These are phyloP conservation scores for Melanotaenia duboulayi DNA, from an alignment of 2,113 vertebrate species.

Conservation along the genomic window DNA sequence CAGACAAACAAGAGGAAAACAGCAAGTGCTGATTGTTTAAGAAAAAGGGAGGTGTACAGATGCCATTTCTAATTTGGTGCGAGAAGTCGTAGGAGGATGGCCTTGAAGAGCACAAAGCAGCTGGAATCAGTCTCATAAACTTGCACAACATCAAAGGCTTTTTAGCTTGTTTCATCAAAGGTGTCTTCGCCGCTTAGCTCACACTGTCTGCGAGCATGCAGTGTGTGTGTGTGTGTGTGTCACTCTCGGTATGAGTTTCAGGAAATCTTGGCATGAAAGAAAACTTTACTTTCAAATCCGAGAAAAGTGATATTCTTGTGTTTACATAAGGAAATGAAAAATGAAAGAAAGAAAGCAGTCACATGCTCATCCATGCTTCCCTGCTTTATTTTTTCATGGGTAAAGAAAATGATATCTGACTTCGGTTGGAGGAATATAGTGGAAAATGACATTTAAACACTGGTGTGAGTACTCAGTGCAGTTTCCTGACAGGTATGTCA, in stretches of 20 bases:
- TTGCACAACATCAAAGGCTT: conserved; percentile 77
- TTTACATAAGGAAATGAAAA: conserved; percentile 75
- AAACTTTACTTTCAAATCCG: conserved; percentile 59
- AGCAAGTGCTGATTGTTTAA: conserved; percentile 73
- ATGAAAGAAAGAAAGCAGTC: conserved; percentile 73
- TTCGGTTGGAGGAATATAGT: conserved; percentile 45
- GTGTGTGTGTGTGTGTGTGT: conserved; percentile 55
- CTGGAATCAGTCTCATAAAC: conserved; percentile 77
- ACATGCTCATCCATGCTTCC: conserved; percentile 17
- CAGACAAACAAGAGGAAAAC: conserved; percentile 71
- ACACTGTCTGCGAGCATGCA: conserved; percentile 53
- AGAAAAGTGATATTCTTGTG: conserved; percentile 69
- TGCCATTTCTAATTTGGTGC: conserved; percentile 79
- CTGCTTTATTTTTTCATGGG: conserved; percentile 31
- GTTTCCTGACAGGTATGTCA: conserved; percentile 61
- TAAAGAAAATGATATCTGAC: conserved; percentile 52
- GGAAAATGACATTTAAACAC: conserved; percentile 64
- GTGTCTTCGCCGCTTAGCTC: conserved; percentile 56
- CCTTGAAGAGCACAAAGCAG: conserved; percentile 78
- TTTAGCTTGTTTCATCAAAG: conserved; percentile 76
- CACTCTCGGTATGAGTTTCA: conserved; percentile 67
- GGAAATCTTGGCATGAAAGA: conserved; percentile 77
- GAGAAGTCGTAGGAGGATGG: conserved; percentile 61
- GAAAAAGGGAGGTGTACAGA: conserved; percentile 72
- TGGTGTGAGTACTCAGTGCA: conserved; percentile 38